phyloP scores from a whole-genome alignment of 2,113 vertebrate genomes.

The Clarias magur region DNA sequence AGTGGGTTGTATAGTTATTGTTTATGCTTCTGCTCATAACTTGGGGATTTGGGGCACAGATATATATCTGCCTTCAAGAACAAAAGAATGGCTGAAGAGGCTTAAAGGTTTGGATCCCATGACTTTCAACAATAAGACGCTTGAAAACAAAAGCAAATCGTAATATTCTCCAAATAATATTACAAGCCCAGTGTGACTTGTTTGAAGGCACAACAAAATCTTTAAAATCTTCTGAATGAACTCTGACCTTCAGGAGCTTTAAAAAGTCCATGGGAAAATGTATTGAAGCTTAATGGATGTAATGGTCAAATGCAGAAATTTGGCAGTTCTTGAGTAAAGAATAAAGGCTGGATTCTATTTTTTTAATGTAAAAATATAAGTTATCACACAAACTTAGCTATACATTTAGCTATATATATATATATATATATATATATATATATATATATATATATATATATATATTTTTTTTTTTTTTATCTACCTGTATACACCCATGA shows the following conservation, averaged over 20 bases:
- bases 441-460: too few relatives aligned
- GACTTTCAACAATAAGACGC: neutral
- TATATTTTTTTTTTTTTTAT: neutral
- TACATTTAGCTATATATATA: neutral
- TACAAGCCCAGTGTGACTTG: neutral
- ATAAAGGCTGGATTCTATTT: neutral
- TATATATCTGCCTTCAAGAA: neutral
- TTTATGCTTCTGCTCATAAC: neutral
- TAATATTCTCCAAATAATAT: too few relatives aligned
- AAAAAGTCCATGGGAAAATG: slow-evolving; percentile 1
- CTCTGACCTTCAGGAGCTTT: slow-evolving; percentile 17
- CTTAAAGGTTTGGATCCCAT: neutral
- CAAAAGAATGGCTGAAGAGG: neutral
- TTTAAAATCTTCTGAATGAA: neutral
- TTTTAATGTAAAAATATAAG: neutral
- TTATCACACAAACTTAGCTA: neutral
- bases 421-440: too few relatives aligned
- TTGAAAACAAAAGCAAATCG: neutral
- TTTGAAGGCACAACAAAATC: neutral
- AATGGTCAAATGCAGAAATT: neutral
- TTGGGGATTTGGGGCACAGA: neutral
- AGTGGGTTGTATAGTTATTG: neutral
- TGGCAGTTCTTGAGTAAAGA: neutral
- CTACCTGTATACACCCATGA: neutral
- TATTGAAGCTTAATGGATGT: neutral